Evolutionary conservation across 30 jellyfish, hydroid and myxozoan genomes (phyloP), one percentile per base, ranked within the genome.

Genomic region (Sanderia malayensis): DNA sequence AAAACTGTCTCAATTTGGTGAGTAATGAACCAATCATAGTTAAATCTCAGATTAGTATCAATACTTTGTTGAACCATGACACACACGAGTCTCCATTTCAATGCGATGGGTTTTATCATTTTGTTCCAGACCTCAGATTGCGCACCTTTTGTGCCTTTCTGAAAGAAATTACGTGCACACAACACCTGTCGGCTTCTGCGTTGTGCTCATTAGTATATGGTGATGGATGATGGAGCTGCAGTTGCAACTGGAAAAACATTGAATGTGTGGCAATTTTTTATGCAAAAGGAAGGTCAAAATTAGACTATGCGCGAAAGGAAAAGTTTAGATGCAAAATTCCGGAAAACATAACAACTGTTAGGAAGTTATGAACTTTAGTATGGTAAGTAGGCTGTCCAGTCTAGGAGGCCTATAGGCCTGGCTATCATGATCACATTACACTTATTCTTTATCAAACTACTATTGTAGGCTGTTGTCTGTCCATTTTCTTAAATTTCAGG

Each of bases 101-200:
- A 8, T 41, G 15, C 55, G 55, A 41, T 15, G 55, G 55, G 11
- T 41, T 15, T 15, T 41, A 41, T 41, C 55, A 41, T 41, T 41
- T 41, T 41, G 55, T 41, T 41, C 55, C 55, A 41, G 55, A 41
- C 55, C 55, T 41, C 15, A 15, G 55, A 41, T 15, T 15, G 11
- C 15, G 15, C 55, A 41, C 55, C 55, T 41, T 41, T 41, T 15
- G 55, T 8, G 55, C 55, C 55, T 37, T 67, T 41, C 28, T 67
- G n/a, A n/a, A n/a, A n/a, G n/a, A n/a, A n/a, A n/a, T 55, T 7
- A 37, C 13, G 6, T 13, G 10, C 52, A 13, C 52, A 37, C 6
- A 37, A 37, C 6, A 4, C 52, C 13, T 37, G 52, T 37, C 52
- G 6, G 52, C 13, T 37, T 37, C 52, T 37, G 52, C 6, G 52